phyloP scores from a whole-genome alignment of 2,797 vertebrate species.

The Bradypus variegatus region DNA sequence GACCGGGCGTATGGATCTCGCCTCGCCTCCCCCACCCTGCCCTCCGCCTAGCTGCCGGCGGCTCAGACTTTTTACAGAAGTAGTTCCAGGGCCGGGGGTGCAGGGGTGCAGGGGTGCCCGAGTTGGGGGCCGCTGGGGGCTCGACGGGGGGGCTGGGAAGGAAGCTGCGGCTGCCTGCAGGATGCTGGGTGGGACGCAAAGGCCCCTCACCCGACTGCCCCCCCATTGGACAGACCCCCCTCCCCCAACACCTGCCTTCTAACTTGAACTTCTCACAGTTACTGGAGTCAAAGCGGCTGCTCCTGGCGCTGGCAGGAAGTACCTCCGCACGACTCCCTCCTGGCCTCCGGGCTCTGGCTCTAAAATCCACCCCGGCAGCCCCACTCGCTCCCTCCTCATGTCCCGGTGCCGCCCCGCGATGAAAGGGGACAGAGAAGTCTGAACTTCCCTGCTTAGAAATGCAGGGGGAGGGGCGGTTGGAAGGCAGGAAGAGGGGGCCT shows the following conservation, averaged over 20 bases:
- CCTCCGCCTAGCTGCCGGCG: background rate
- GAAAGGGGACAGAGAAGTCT: background rate
- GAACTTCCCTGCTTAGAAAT: conserved; percentile 47
- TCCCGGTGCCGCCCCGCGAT: background rate
- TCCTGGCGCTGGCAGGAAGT: conserved; percentile 46
- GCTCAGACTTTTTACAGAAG: conserved; percentile 61
- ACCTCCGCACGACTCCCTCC: background rate
- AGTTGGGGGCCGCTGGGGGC: background rate
- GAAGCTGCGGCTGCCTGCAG: background rate
- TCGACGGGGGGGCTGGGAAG: background rate
- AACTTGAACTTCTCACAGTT: conserved; percentile 75
- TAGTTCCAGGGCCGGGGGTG: conserved; percentile 47
- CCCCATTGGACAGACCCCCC: background rate
- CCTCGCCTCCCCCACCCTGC: background rate
- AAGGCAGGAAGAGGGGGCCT: background rate
- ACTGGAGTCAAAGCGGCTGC: conserved; percentile 64
- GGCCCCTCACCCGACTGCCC: background rate
- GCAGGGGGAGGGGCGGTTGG: background rate
- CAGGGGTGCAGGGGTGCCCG: conserved; percentile 42
- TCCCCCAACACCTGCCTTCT: conserved; percentile 55
- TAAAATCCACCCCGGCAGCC: background rate
- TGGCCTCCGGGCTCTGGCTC: background rate
- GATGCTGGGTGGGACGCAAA: background rate
- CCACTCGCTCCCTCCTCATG: background rate
- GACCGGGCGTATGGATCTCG: background rate